Evolutionary conservation across 2,113 vertebrate species (phyloP), one percentile per base, ranked within the genome.

Genomic region (Hemiprocne comata): DNA sequence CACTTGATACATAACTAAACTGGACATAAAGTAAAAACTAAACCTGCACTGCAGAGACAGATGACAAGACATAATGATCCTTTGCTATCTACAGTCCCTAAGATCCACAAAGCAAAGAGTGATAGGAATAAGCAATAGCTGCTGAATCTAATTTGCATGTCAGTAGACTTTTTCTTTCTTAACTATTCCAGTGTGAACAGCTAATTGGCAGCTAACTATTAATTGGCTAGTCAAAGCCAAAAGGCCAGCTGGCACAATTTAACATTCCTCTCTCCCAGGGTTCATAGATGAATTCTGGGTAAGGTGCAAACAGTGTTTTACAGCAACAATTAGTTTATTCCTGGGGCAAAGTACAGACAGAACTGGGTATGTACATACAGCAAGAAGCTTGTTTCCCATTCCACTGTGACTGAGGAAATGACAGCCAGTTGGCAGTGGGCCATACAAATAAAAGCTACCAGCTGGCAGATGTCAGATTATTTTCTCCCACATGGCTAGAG

Each of bases 291-390:
- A 84, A 90, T 96, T 91, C 83, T 93, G 65, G 54, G 21, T 86
- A 90, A 93, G 65, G 25, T 86, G 66, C 13, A 25, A 85, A 73
- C 51, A 92, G 29, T 91, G 74, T 92, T 94, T 94, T 94, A 94
- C 91, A 96, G 72, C 61, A 93, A 65, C 72, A 91, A 87, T 95
- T 95, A 95, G 34, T 85, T 93, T 83, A 88, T 95, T 97, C 93
- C 91, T 95, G 62, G 81, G 91, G 84, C 74, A 94, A 91, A 91
- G 64, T 92, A 95, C 93, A 94, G 95, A 85, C 58, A 94, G 76
- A 85, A 78, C 57, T 74, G 66, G 31, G 24, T 87, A 85, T 75
- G 70, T 82, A 81, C 48, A 21, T 94, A 87, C 77, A 96, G 58
- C 42, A 85, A 93, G 77, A 79, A 96, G 31, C 82, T 93, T 94